Evolutionary conservation across 2,888 invertebrate species (phyloP), one percentile per base, ranked within the genome.

Genomic region (Encarsia formosa): DNA sequence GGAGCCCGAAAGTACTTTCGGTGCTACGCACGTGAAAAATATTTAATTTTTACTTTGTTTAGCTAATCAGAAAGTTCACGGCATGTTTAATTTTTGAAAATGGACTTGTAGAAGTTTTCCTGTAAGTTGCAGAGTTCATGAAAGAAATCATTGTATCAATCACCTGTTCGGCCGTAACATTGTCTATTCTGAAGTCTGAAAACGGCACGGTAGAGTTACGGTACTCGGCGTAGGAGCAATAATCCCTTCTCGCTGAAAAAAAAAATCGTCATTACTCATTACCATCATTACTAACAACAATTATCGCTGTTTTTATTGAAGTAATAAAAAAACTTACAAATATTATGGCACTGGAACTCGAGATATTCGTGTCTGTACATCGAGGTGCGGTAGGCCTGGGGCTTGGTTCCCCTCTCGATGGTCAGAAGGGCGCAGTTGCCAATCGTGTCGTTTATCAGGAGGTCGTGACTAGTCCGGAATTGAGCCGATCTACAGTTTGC

Each of bases 301-400:
- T 32, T 23, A 23, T 37, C 19, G 26, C 22, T 31, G 31, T 15
- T 4, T 29, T n/a, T n/a, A n/a, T n/a, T n/a, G n/a, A n/a, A 32
- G 26, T 19, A 19, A 15, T n/a, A n/a, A 15, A 5, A 16, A 11
- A 61, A 77, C 81, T 79, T 61, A 80, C 82, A 79, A 63, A 84
- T 79, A 66, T 82, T 81, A 58, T 79, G 76, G 73, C 92, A 92
- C 66, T 90, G 86, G 73, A 87, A 89, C 71, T 91, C 90, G 62
- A 91, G 81, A 70, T 92, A 92, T 64, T 89, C 87, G 24, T 89
- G 86, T 61, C 85, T 82, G 63, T 82, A 84, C 65, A 83, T 82
- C 2, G 87, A 83, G 4, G 85, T 86, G 34, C 88, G 78, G 72
- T 87, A 92, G 3, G 88, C 83, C 66, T 86, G 87, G 0, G 90